Base-by-base conservation (phyloP, 2,888 invertebrate species). In the Chaitophorus viminalis region DNA sequence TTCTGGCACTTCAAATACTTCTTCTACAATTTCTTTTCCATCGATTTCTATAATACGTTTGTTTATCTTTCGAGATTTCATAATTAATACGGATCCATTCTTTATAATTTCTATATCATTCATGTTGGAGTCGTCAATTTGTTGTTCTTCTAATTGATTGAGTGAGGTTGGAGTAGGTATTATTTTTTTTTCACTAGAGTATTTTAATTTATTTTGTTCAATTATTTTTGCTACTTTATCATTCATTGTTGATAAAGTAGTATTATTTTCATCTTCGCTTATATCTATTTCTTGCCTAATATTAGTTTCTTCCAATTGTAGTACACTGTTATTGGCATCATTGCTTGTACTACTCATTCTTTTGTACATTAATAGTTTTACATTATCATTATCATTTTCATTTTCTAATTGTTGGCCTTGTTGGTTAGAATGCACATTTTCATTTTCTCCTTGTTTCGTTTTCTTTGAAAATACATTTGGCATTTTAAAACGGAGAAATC, bases 381-480 rank as follows among this genome's bases (percentile, higher is more conserved):
- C 87, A n/a, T 74, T 87, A 31, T 79, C 70, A 52, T 39, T 46
- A 31, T 79, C 70, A 52, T 31, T 46, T 17, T 86, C 86, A 36
- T 54, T 87, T 18, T 81, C 87, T 68, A 52, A 3, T 54, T 3
- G 74, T 54, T 79, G n/a, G 1, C 8, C 25, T 31, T 9, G 21
- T 81, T 65, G 21, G 0, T 74, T n/a, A n/a, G 36, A 14, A 21
- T 72, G 0, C 4, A 60, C 2, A 60, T 39, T n/a, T 74, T 87
- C 87, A 46, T 31, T 79, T 65, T 81, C 87, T 21, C 14, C 74
- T 65, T 31, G 70, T 87, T 81, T 87, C 60, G 60, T n/a, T 87
- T 81, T 87, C 74, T 87, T 87, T 3, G 31, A 29, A 87, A 87
- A 87, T 25, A 87, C 81, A 81, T 87, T 87, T 87, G 87, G 74